Evolutionary conservation across 2,888 invertebrate species (phyloP), one percentile per base, ranked within the genome.

Genomic region (Zaprionus obscuricornis): DNA sequence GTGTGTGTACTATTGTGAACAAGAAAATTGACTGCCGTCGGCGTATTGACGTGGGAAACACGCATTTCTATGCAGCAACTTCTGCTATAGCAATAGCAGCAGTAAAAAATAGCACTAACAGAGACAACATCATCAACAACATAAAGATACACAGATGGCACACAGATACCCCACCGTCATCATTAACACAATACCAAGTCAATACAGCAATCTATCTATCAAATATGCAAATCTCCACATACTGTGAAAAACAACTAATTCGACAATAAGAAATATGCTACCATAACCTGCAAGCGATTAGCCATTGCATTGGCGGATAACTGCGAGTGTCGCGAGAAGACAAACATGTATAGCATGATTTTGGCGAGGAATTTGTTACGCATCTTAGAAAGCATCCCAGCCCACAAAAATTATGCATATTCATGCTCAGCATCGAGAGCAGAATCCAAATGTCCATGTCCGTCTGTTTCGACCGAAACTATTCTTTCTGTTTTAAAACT

Each of bases 21-120:
- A 81, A 73, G 72, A 70, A 84, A 81, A 84, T 81, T 81, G 84
- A 84, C 72, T 74, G 84, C 77, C 81, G 42, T 31, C 57, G 74
- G 79, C 68, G 16, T 42, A 45, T 51, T 36, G 36, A 62, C 65
- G 24, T 31, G 56, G 31, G 49, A 43, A 66, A 46, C 43, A 57
- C 52, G 55, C 60, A 60, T 52, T 71, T 68, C 59, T 62, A 59
- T 46, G 47, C 39, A 63, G 33, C 57, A 59, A 2, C 46, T 18
- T 17, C 29, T 37, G 27, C 18, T 46, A 29, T 18, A 34, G 37
- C 50, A 55, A 16, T 33, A 36, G 5, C 33, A 55, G 6, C 65
- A 45, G 11, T 36, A 54, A 13, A 39, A 54, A 46, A 22, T 27
- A 43, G 29, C 46, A 45, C 26, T 11, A 40, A 33, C 36, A 40